Percentiles rank a stretch among this genome's conserved stretches.
phyloP scores from a whole-genome alignment of 2,113 vertebrate genomes.

The Apteryx mantelli region DNA sequence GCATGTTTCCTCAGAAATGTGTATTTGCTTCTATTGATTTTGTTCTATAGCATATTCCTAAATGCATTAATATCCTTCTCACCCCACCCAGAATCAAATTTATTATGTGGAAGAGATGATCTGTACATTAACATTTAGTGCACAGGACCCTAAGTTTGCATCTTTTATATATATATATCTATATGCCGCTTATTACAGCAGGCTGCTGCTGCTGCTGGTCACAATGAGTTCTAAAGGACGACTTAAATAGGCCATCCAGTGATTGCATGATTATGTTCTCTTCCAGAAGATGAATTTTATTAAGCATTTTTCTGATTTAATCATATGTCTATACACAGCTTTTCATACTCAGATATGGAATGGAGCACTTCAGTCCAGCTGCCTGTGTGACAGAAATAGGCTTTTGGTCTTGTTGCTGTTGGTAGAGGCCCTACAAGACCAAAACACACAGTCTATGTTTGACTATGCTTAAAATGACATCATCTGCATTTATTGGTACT shows the following conservation, averaged over 20 bases:
- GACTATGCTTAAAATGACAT: not conserved
- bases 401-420: not conserved
- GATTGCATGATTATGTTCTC: not conserved
- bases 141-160: not conserved
- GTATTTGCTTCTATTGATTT: not conserved
- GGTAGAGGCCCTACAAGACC: not conserved
- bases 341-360: not conserved
- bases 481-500: not conserved
- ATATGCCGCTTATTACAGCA: not conserved
- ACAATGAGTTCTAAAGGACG: not conserved
- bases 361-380: not conserved
- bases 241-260: not conserved
- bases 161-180: not conserved
- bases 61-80: not conserved
- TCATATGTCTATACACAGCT: not conserved
- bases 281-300: not conserved
- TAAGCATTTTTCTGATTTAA: not conserved
- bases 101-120: not conserved
- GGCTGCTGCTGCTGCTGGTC: not conserved
- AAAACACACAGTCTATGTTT: not conserved
- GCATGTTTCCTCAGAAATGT: not conserved
- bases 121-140: not conserved
- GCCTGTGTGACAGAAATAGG: not conserved
- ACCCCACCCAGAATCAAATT: not conserved
- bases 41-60: not conserved